Evolutionary conservation across 64 coral and sea anemone genomes (phyloP).

Genomic region (Stichodactyla mertensii): DNA sequence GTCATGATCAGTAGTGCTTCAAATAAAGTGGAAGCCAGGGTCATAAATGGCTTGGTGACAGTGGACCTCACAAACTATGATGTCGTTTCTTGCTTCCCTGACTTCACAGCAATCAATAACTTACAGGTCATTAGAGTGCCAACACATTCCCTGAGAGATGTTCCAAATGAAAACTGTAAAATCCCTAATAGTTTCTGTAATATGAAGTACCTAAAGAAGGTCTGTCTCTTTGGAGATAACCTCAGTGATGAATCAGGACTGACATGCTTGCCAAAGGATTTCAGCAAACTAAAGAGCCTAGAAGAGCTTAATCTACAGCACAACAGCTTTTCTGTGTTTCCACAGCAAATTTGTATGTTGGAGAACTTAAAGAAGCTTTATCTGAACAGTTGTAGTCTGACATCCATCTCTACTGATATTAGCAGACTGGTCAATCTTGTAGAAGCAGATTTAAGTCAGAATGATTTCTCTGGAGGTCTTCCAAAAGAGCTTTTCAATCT

Average conservation of each 20-base stretch:
- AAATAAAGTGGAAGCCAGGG: conserved; percentile 23
- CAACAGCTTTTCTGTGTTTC: conserved; percentile 70
- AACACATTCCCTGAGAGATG: conserved; percentile 47
- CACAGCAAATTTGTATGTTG: conserved; percentile 59
- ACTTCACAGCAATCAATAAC: conserved; percentile 19
- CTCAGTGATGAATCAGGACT: background rate
- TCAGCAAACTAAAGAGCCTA: conserved; percentile 38
- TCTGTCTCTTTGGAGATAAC: conserved; percentile 46
- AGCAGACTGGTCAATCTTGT: conserved; percentile 39
- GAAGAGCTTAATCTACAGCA: conserved; percentile 57
- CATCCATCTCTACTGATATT: conserved; percentile 51
- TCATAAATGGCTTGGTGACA: conserved; percentile 30
- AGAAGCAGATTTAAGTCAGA: conserved; percentile 69
- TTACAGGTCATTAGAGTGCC: conserved; percentile 58
- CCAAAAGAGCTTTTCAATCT: conserved; percentile 54
- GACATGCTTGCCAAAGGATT: conserved; percentile 40
- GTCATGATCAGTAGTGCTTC: conserved; percentile 27
- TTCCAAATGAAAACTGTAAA: conserved; percentile 3
- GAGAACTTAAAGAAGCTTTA: conserved; percentile 58
- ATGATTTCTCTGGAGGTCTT: conserved; percentile 49
- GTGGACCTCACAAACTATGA: conserved; percentile 59
- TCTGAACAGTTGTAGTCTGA: conserved; percentile 60
- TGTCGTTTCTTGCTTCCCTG: conserved; percentile 31
- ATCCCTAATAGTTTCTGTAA: conserved; percentile 39
- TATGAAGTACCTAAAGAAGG: conserved; percentile 19